Percentiles rank a stretch among this genome's conserved stretches.
These are phyloP conservation scores for Tor tambroides DNA, from an alignment of 2,113 vertebrate species.

Conservation along the genomic window DNA sequence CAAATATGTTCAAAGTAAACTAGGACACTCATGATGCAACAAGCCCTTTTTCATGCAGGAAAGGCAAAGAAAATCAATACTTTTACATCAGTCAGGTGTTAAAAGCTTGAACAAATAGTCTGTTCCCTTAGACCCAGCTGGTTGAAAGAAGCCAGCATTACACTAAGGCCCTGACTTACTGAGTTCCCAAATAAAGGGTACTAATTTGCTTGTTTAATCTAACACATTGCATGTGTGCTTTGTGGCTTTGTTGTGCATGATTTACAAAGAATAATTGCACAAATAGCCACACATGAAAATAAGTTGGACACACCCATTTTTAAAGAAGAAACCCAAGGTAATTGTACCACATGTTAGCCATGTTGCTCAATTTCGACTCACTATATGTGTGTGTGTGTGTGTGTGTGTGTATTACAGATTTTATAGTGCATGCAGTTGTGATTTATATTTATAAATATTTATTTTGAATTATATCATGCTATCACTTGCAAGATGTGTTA, in stretches of 20 bases:
- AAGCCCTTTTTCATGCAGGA: not conserved
- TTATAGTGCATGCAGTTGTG: no score
- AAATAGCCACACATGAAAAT: not conserved
- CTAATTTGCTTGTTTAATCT: not conserved
- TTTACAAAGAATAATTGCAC: not conserved
- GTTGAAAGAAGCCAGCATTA: not conserved
- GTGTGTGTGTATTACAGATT: not conserved
- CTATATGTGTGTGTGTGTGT: not conserved
- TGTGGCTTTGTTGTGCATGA: not conserved
- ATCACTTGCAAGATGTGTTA: no score
- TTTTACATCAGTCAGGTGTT: slow-evolving; percentile 29
- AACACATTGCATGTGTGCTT: not conserved
- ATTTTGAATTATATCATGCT: no score
- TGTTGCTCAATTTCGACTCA: not conserved
- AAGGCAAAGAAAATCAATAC: slow-evolving; percentile 3
- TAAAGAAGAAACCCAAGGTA: not conserved
- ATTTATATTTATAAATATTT: no score
- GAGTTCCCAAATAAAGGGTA: not conserved
- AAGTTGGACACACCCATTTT: not conserved
- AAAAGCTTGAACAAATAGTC: slow-evolving; percentile 27
- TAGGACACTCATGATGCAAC: slow-evolving; percentile 24
- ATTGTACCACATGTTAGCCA: not conserved
- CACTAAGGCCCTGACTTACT: not conserved
- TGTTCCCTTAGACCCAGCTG: not conserved
- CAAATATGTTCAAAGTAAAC: slow-evolving; percentile 46